These are phyloP conservation scores for Willisornis vidua DNA, from an alignment of 2,113 vertebrate species.

Conservation along the genomic window DNA sequence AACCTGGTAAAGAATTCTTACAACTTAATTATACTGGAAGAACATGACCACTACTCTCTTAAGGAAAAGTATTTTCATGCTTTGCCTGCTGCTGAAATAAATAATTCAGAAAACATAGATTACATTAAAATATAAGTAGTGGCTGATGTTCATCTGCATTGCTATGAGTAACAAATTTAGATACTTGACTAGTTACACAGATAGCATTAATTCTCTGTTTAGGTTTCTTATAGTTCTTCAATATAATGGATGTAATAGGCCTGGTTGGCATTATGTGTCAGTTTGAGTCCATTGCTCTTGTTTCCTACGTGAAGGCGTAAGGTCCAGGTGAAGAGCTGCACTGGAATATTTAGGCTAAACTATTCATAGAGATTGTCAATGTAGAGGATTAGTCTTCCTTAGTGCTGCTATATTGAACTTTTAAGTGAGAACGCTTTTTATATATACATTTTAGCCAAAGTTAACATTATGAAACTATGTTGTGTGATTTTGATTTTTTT, in stretches of 20 bases:
- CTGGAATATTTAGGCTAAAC: not conserved
- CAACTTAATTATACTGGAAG: not conserved
- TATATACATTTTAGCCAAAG: not conserved
- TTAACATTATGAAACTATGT: not conserved
- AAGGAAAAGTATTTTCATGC: not conserved
- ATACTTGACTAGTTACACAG: not conserved
- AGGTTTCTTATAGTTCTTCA: not conserved
- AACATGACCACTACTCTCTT: not conserved
- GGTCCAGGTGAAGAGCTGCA: not conserved
- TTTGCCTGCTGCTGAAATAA: not conserved
- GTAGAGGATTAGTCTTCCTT: not conserved
- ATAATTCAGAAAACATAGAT: not conserved
- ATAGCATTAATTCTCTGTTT: not conserved
- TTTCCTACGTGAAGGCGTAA: not conserved
- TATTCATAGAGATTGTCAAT: not conserved
- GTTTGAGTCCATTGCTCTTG: not conserved
- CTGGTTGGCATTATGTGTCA: not conserved
- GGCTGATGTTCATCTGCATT: not conserved
- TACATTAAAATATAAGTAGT: not conserved
- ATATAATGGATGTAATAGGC: not conserved
- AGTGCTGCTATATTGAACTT: not conserved
- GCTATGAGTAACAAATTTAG: not conserved
- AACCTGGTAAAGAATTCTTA: not conserved
- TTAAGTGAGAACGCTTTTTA: not conserved
- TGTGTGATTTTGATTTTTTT: not conserved